A percentile compares a stretch with the other conserved stretches of the same genome.
These are phyloP conservation scores for Philaethria dido DNA, from an alignment of 2,888 invertebrate species.

Conservation along the genomic window DNA sequence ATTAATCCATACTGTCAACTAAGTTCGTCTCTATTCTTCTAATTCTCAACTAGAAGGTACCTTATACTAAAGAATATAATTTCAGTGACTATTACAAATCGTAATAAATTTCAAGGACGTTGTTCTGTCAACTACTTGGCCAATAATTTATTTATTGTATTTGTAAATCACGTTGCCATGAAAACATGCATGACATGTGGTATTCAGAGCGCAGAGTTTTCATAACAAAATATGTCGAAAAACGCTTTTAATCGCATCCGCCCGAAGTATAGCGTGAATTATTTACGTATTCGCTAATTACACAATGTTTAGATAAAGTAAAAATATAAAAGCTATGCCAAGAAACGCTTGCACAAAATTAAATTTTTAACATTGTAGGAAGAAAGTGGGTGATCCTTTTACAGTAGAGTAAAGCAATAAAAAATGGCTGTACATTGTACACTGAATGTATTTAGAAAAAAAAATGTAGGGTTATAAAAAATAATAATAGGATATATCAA, in stretches of 20 bases:
- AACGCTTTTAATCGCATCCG: slow-evolving; percentile 23
- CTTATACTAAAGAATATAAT: neutral
- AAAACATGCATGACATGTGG: slow-evolving; percentile 20
- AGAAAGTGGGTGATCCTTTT: no score
- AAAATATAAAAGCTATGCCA: slow-evolving; percentile 1
- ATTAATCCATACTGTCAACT: no score
- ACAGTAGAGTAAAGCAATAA: no score
- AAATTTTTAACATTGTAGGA: no score
- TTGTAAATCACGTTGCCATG: slow-evolving; percentile 25
- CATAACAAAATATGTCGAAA: slow-evolving; percentile 21
- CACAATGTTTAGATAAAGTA: neutral
- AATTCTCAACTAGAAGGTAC: neutral
- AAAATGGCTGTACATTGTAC: no score
- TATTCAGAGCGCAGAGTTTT: slow-evolving; percentile 14
- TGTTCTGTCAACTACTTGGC: neutral
- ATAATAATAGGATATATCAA: no score
- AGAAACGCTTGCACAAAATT: neutral
- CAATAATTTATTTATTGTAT: slow-evolving; percentile 20
- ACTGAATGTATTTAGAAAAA: no score
- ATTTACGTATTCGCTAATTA: slow-evolving; percentile 8
- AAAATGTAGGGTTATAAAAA: no score
- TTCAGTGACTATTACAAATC: neutral
- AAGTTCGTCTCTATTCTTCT: neutral
- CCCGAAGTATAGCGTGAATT: slow-evolving; percentile 6
- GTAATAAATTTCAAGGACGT: slow-evolving; percentile 12